Percentiles rank a stretch among this genome's conserved stretches.
Conservation (phyloP, 92 coral and sea anemone genomes). For the Epizoanthus fatuus region DNA sequence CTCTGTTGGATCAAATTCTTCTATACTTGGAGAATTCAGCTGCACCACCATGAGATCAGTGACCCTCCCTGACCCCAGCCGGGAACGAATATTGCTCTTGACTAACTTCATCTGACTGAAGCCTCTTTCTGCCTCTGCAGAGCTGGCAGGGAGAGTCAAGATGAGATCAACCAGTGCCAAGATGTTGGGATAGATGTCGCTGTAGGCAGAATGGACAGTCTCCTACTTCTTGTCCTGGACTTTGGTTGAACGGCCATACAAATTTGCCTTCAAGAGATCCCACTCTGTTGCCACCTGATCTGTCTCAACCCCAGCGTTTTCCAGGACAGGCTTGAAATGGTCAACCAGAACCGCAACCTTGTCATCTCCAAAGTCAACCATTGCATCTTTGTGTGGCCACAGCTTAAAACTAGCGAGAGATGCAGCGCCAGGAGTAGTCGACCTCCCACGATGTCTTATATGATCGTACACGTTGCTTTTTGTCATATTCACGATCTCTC, state of each 20-base stretch:
- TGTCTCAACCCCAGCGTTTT: constrained; percentile 36
- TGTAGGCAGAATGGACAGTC: constrained; percentile 21
- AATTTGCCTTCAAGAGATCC: constrained; percentile 36
- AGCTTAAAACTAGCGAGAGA: not conserved
- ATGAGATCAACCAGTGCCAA: constrained; percentile 25
- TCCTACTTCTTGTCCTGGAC: constrained; percentile 29
- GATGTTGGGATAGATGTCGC: constrained; percentile 23
- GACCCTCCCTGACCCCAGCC: constrained; percentile 15
- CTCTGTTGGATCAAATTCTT: constrained; percentile 10
- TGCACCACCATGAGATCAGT: constrained; percentile 1
- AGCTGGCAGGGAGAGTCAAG: constrained; percentile 38
- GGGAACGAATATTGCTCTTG: constrained; percentile 15
- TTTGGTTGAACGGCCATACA: constrained; percentile 33
- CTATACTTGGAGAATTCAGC: not conserved
- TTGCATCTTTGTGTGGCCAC: constrained; percentile 2
- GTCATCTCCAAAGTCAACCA: constrained; percentile 34
- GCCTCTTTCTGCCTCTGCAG: constrained; percentile 30
- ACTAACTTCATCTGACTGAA: constrained; percentile 14
- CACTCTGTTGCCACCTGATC: constrained; percentile 44
- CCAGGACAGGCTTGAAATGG: constrained; percentile 42
- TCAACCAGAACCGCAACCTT: constrained; percentile 23
- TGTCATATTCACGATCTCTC: too few species aligned
- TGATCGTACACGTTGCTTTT: too few species aligned
- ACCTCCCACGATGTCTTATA: too few species aligned
- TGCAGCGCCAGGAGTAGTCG: not conserved